Base-by-base conservation (phyloP, 2,113 vertebrate genomes). In the Caranx melampygus region DNA sequence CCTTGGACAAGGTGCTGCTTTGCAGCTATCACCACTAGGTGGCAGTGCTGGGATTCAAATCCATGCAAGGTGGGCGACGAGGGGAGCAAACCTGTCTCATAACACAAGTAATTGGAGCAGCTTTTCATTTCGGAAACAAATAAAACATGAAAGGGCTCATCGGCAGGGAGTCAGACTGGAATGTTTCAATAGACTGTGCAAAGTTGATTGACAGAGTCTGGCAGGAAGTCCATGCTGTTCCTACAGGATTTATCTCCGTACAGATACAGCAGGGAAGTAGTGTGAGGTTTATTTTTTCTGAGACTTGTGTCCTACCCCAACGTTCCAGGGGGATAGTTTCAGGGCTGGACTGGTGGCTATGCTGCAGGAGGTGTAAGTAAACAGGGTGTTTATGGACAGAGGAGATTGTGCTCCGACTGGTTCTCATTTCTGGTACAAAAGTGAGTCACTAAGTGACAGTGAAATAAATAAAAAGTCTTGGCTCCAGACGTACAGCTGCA, bases 281-380 rank as follows among this genome's bases (percentile, higher is more conserved):
- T 35, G 73, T 66, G 68, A 76, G 65, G 42, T 74, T 81, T 78
- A 31, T 82, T 81, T 78, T 45, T 66, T 75, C 59, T 61, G 75
- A 87, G 58, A 66, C 69, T 71, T 9, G 0, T 45, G 66, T 77
- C 91, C 79, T 88, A 91, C 86, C 87, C 83, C 79, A 63, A 89
- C 78, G 55, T 80, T 91, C 88, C 89, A 87, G 75, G 68, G 45
- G 63, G 89, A 92, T 75, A 64, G 79, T 86, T 79, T 92, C 85
- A 51, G 89, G 89, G 59, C 55, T 81, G 79, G 79, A 78, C 71
- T 75, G 78, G 64, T 72, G 75, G 75, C 82, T 85, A 60, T 4
- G 45, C 88, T 91, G 86, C 62, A 86, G 81, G 63, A 87, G 77
- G 65, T 67, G 20, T 0, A 78, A 77, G 74, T 69, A 71, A 89